Conservation (phyloP, 2,888 invertebrate species). For the Sesia bembeciformis region DNA sequence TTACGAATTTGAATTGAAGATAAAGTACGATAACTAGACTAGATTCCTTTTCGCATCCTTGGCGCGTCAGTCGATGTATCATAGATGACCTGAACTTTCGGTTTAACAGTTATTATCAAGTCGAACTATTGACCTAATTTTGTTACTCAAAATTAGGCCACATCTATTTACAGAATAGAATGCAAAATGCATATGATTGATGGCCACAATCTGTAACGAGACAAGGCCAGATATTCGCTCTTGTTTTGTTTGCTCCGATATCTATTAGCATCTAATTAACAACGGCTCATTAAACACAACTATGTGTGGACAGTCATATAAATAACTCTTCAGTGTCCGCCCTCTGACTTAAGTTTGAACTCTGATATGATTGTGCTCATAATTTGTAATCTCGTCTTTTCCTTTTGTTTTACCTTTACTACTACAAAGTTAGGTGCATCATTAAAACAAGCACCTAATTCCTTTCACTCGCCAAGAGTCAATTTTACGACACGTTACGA, state of each 20-base stretch:
- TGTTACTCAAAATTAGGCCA: constrained; percentile 26
- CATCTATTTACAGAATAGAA: constrained; percentile 32
- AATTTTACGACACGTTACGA: too few relatives aligned
- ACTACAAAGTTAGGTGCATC: too few relatives aligned
- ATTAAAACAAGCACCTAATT: too few relatives aligned
- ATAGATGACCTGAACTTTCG: constrained; percentile 17
- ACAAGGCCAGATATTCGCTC: constrained; percentile 47
- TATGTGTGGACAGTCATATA: constrained; percentile 23
- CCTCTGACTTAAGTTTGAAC: constrained; percentile 20
- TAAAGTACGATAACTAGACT: too few relatives aligned
- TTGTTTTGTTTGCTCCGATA: constrained; percentile 27
- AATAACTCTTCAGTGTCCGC: constrained; percentile 26
- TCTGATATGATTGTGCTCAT: neutral
- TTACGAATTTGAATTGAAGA: too few relatives aligned
- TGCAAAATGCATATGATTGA: constrained; percentile 43
- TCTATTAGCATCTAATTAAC: constrained; percentile 36
- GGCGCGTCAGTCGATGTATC: too few relatives aligned
- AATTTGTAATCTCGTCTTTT: neutral
- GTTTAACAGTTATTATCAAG: constrained; percentile 23
- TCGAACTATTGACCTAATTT: constrained; percentile 30
- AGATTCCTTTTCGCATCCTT: too few relatives aligned
- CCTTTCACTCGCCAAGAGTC: too few relatives aligned
- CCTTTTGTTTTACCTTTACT: neutral
- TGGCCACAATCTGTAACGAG: constrained; percentile 37
- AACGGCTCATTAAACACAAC: constrained; percentile 38